Evolutionary conservation across 2,888 invertebrate genomes (phyloP).

Genomic region (Schizaphis graminum): DNA sequence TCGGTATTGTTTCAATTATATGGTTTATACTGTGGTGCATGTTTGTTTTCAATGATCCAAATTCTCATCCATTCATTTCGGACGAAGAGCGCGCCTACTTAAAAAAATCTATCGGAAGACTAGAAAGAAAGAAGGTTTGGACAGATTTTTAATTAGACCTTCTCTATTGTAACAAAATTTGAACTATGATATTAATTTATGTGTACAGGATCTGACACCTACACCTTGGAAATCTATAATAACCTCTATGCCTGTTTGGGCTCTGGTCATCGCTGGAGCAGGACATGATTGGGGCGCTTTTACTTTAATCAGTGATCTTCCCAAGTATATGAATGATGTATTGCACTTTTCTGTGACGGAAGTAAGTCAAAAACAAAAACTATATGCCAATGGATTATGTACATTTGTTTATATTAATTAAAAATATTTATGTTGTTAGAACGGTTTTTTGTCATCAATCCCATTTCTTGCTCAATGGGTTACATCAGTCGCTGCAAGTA

Average conservation of each 20-base stretch:
- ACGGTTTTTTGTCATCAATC: slow-evolving; percentile 77
- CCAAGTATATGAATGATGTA: slow-evolving; percentile 80
- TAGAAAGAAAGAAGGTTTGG: slow-evolving; percentile 69
- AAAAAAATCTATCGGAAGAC: slow-evolving; percentile 76
- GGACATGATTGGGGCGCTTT: slow-evolving; percentile 81
- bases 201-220: slow-evolving; percentile 73
- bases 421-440: slow-evolving; percentile 69
- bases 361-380: slow-evolving; percentile 67
- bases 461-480: slow-evolving; percentile 80
- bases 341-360: slow-evolving; percentile 77
- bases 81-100: slow-evolving; percentile 80
- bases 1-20: slow-evolving; percentile 70
- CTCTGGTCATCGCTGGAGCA: slow-evolving; percentile 70
- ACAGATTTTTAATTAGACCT: neutral
- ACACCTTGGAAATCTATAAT: slow-evolving; percentile 82
- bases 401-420: neutral
- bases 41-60: slow-evolving; percentile 74
- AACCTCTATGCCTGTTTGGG: slow-evolving; percentile 72
- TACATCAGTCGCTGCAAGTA: slow-evolving; percentile 77
- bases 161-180: neutral
- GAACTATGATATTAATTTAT: slow-evolving; percentile 67
- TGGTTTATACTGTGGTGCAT: slow-evolving; percentile 71
- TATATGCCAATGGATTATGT: neutral
- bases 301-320: slow-evolving; percentile 80
- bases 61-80: slow-evolving; percentile 81